phyloP scores from a whole-genome alignment of 2,797 vertebrate species.

The Eulemur mongoz region DNA sequence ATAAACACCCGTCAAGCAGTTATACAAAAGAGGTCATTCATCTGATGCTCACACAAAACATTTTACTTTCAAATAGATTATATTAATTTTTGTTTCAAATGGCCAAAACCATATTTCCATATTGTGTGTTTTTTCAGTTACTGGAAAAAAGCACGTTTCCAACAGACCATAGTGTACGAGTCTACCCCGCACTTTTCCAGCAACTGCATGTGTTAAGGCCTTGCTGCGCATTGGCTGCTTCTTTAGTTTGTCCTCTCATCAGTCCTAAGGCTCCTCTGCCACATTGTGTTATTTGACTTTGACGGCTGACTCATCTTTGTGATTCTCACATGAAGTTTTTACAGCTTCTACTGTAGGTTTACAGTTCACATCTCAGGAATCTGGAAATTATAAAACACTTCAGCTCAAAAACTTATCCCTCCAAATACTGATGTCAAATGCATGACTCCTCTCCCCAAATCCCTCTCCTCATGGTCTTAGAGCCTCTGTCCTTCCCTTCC shows the following conservation, averaged over 20 bases:
- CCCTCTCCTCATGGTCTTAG: neutral
- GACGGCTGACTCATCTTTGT: conserved; percentile 10
- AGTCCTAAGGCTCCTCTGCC: neutral
- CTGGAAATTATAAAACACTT: neutral
- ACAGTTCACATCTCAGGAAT: neutral
- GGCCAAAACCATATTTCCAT: neutral
- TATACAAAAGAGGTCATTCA: neutral
- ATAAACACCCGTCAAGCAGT: neutral
- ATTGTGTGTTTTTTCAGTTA: neutral
- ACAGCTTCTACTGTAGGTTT: neutral
- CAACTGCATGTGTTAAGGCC: neutral
- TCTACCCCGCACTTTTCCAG: neutral
- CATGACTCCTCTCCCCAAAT: neutral
- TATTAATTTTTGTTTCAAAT: neutral
- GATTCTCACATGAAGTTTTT: neutral
- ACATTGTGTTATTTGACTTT: neutral
- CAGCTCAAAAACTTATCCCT: neutral
- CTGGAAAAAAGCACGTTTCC: neutral
- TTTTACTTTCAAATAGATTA: neutral
- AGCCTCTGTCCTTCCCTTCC: neutral
- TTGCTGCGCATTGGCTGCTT: too few relatives aligned
- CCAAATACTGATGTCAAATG: neutral
- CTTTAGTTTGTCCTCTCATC: neutral
- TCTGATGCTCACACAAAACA: neutral
- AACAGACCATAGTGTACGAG: rapidly evolving